A percentile compares a stretch with the other conserved stretches of the same genome.
Evolutionary conservation across 2,888 invertebrate species (phyloP).

Genomic region (Meteorus cinctellus): DNA sequence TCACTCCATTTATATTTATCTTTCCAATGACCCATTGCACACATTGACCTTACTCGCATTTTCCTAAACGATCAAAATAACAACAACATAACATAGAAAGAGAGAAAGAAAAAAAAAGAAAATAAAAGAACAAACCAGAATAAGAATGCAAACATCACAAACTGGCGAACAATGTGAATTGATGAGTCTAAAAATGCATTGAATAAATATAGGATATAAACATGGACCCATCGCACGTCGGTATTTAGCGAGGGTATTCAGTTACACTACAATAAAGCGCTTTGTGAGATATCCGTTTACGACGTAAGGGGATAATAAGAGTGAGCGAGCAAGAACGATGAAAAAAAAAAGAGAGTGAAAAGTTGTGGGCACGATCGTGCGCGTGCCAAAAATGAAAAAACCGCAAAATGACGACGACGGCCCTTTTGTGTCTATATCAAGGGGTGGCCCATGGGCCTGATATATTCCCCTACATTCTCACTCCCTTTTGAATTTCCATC

Average conservation of each 20-base stretch:
- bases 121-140: constrained; percentile 5
- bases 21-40: neutral
- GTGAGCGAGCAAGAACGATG: neutral
- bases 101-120: neutral
- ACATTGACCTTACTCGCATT: neutral
- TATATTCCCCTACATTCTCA: neutral
- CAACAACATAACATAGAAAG: neutral
- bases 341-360: constrained; percentile 3
- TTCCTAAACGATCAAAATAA: neutral
- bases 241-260: constrained; percentile 68
- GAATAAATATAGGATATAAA: constrained; percentile 11
- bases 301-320: constrained; percentile 44
- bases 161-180: constrained; percentile 5
- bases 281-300: constrained; percentile 72
- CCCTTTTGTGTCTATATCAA: constrained; percentile 49
- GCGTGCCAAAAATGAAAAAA: constrained; percentile 71
- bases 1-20: neutral
- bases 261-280: constrained; percentile 71
- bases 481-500: neutral
- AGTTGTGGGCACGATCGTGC: constrained; percentile 56
- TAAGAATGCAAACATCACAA: neutral
- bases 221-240: constrained; percentile 34
- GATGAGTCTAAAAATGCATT: constrained; percentile 20
- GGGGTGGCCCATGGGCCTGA: neutral
- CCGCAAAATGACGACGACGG: constrained; percentile 62